A percentile compares a stretch with the other conserved stretches of the same genome.
Evolutionary conservation across 1,140 invertebrate species (phyloP).

Genomic region (Orchestia grillus): DNA sequence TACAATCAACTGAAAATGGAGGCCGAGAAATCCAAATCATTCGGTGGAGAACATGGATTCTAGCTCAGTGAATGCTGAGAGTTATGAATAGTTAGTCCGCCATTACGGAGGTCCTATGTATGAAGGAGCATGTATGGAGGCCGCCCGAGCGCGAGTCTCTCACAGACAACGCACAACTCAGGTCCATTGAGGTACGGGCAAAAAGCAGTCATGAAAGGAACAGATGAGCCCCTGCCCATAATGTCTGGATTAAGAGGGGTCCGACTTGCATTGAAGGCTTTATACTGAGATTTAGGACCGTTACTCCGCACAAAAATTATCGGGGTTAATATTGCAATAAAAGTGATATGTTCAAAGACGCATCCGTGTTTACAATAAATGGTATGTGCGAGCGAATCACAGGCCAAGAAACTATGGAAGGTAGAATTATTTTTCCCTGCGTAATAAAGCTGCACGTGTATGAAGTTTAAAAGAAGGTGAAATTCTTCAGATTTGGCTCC

Average conservation of each 20-base stretch:
- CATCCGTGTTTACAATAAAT: neutral
- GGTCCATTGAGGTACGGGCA: neutral
- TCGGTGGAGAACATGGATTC: neutral
- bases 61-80: neutral
- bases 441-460: neutral
- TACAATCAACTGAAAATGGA: neutral
- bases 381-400: neutral
- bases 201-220: conserved; percentile 1
- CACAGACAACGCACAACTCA: neutral
- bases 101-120: neutral
- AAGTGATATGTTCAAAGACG: neutral
- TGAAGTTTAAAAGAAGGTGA: neutral
- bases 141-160: neutral
- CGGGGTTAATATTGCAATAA: conserved; percentile 1
- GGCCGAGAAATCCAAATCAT: too few species aligned
- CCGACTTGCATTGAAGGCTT: neutral
- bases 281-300: neutral
- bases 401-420: neutral
- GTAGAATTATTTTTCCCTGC: neutral
- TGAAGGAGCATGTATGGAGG: neutral
- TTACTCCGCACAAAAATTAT: neutral
- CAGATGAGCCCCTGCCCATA: neutral
- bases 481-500: neutral
- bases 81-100: neutral
- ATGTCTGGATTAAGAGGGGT: neutral